A percentile compares a stretch with the other conserved stretches of the same genome.
phyloP scores from a whole-genome alignment of 2,113 vertebrate genomes.

The Dromiciops gliroides region DNA sequence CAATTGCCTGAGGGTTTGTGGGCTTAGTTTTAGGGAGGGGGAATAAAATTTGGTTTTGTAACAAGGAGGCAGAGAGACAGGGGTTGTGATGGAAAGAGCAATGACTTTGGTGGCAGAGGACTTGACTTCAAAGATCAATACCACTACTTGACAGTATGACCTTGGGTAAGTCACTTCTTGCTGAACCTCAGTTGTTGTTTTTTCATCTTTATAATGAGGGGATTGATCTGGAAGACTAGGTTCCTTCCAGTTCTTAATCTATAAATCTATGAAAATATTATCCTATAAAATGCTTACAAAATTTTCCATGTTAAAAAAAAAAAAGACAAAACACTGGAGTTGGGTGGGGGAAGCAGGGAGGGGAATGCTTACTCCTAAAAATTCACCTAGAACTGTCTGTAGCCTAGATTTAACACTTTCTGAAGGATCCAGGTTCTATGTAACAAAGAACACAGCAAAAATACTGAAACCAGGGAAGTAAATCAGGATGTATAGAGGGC shows the following conservation, averaged over 20 bases:
- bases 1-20: neutral
- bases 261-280: too few relatives aligned
- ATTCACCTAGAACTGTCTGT: neutral
- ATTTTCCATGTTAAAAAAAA: neutral
- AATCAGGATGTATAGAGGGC: neutral
- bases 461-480: neutral
- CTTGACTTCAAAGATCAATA: neutral
- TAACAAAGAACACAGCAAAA: neutral
- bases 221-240: neutral
- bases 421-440: neutral
- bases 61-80: neutral
- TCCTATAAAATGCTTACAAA: neutral
- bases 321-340: too few relatives aligned
- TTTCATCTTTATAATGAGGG: neutral
- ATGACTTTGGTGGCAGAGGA: neutral
- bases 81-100: neutral
- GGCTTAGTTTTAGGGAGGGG: neutral
- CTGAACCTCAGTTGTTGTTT: neutral
- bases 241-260: neutral
- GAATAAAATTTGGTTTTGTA: neutral
- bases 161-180: neutral
- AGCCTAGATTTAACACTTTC: neutral
- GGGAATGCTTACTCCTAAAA: neutral
- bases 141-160: neutral
- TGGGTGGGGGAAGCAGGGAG: neutral